phyloP scores from a whole-genome alignment of 1,140 invertebrate species.

The Hycleus cichorii region DNA sequence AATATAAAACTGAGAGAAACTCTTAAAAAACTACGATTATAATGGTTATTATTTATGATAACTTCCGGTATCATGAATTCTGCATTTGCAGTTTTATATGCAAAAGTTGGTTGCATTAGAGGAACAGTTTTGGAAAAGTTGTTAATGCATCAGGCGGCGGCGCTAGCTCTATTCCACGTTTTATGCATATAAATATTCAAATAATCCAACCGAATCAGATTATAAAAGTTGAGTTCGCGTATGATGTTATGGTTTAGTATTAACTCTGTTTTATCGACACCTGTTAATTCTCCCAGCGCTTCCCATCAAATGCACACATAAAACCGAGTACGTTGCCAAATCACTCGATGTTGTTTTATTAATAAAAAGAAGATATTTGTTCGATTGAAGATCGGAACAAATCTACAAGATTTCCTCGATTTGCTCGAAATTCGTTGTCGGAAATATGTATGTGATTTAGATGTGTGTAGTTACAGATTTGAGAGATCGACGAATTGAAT shows the following conservation, averaged over 20 bases:
- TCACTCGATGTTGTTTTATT: background rate
- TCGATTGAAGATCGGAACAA: no score
- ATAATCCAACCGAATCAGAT: constrained; percentile 34
- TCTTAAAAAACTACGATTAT: no score
- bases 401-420: no score
- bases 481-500: constrained; percentile 8
- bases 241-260: constrained; percentile 37
- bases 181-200: constrained; percentile 38
- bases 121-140: constrained; percentile 26
- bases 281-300: constrained; percentile 30
- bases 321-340: background rate
- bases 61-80: no score
- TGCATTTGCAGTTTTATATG: background rate
- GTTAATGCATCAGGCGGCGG: constrained; percentile 28
- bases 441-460: no score
- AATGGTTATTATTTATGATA: no score
- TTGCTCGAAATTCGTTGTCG: no score
- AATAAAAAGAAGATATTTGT: no score
- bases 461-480: background rate
- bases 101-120: constrained; percentile 18
- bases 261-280: constrained; percentile 28
- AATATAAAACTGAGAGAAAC: no score
- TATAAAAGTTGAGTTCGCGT: constrained; percentile 36
- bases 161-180: constrained; percentile 19
- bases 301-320: background rate